Conservation (phyloP, 2,113 vertebrate species). For the Bothrops jararaca region DNA sequence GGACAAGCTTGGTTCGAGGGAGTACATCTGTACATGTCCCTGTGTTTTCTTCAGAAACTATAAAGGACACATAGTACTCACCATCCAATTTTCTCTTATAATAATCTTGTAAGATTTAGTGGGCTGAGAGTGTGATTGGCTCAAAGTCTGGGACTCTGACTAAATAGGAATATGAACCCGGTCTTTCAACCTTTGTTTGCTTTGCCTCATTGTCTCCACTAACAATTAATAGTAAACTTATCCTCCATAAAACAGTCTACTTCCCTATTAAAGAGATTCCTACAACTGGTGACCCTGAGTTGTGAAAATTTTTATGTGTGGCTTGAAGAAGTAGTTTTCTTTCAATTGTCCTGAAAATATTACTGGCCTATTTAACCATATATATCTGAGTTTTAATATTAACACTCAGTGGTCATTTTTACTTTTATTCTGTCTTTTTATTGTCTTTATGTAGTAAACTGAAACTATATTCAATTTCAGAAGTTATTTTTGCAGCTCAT, state of each 20-base stretch:
- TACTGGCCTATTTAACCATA: not conserved
- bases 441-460: not conserved
- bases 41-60: not conserved
- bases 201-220: not conserved
- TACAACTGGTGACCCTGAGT: not conserved
- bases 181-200: not conserved
- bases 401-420: not conserved
- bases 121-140: not conserved
- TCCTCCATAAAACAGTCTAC: not conserved
- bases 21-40: not conserved
- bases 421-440: not conserved
- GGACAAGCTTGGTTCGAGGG: not conserved
- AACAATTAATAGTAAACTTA: not conserved
- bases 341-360: not conserved
- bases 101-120: not conserved
- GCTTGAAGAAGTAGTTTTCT: not conserved
- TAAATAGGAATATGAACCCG: not conserved
- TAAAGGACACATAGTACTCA: not conserved
- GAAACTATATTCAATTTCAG: not conserved
- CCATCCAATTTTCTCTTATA: not conserved
- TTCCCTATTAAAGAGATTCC: not conserved
- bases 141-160: not conserved
- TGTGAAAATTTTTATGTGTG: not conserved
- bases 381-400: not conserved
- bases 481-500: not conserved